A percentile compares a stretch with the other conserved stretches of the same genome.
phyloP scores from a whole-genome alignment of 2,113 vertebrate genomes.

The Erythrocercus mccallii region DNA sequence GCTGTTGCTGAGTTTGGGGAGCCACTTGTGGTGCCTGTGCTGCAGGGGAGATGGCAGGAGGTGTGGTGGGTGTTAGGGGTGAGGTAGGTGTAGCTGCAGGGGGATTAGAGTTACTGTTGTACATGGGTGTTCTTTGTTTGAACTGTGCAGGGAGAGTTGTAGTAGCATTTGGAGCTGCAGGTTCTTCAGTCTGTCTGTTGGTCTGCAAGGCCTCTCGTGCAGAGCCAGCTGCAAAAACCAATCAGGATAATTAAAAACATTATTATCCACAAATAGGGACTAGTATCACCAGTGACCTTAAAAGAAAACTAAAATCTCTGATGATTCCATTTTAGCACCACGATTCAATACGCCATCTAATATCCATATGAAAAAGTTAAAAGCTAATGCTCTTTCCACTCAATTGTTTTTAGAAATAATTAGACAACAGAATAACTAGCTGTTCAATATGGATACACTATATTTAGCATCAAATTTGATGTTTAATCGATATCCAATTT shows the following conservation, averaged over 20 bases:
- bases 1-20: slow-evolving; percentile 80
- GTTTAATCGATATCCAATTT: neutral
- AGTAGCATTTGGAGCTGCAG: slow-evolving; percentile 73
- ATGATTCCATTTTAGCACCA: neutral
- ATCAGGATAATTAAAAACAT: neutral
- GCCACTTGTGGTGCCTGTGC: slow-evolving; percentile 81
- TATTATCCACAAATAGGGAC: neutral
- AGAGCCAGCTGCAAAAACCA: slow-evolving; percentile 71
- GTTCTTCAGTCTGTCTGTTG: slow-evolving; percentile 86
- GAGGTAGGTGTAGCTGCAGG: slow-evolving; percentile 79
- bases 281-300: neutral
- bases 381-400: neutral
- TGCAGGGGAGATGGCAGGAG: slow-evolving; percentile 76
- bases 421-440: neutral
- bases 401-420: neutral
- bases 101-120: slow-evolving; percentile 87
- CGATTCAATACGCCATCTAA: neutral
- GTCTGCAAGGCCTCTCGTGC: slow-evolving; percentile 86
- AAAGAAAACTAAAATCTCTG: neutral
- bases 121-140: slow-evolving; percentile 94
- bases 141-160: slow-evolving; percentile 83
- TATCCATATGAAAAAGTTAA: neutral
- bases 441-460: neutral
- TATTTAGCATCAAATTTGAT: neutral
- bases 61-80: slow-evolving; percentile 83